A percentile compares a stretch with the other conserved stretches of the same genome.
Evolutionary conservation across 2,113 vertebrate species (phyloP).

Genomic region (Pangasianodon gigas): DNA sequence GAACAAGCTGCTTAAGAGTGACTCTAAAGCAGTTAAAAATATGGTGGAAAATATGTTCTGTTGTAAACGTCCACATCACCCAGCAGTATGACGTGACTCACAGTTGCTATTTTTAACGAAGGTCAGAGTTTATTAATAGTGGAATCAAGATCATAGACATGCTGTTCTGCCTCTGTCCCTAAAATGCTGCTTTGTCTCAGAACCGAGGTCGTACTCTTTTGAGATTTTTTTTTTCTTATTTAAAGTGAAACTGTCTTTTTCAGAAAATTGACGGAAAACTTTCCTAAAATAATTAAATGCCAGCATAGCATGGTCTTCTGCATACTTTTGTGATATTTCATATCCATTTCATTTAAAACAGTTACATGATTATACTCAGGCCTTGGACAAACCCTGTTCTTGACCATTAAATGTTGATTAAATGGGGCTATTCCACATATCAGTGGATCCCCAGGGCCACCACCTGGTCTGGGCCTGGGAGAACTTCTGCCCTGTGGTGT

Average conservation of each 20-base stretch:
- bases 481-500: background rate
- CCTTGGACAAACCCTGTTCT: no score
- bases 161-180: constrained; percentile 37
- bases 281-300: constrained; percentile 40
- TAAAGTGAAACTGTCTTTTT: constrained; percentile 39
- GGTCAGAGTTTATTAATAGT: constrained; percentile 40
- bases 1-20: constrained; percentile 36
- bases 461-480: background rate
- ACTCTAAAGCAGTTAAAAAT: constrained; percentile 37
- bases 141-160: constrained; percentile 33
- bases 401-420: background rate
- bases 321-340: background rate
- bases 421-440: background rate
- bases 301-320: constrained; percentile 33
- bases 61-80: constrained; percentile 30
- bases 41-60: background rate
- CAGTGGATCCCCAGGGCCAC: background rate
- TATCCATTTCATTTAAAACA: background rate
- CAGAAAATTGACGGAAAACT: constrained; percentile 30
- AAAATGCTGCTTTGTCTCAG: constrained; percentile 56
- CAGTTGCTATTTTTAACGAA: constrained; percentile 29
- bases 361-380: background rate
- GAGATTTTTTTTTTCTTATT: constrained; percentile 53
- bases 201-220: constrained; percentile 43
- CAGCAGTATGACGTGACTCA: constrained; percentile 32